Conservation (phyloP, 35 echinoderm and acorn worm genomes). For the Apostichopus californicus region DNA sequence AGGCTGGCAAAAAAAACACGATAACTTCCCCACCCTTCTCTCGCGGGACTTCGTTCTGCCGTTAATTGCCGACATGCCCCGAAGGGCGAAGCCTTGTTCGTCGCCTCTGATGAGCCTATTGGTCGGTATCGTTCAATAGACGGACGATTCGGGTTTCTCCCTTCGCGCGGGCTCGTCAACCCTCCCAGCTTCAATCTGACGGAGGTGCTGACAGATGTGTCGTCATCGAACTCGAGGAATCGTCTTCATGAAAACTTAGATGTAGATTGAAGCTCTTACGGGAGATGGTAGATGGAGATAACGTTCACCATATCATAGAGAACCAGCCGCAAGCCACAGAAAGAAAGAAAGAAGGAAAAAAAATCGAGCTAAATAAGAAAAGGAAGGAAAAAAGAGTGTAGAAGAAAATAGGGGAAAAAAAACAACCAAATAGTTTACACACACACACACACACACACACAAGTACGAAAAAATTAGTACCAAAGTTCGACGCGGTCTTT, state of each 20-base stretch:
- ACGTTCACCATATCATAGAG: constrained; percentile 13
- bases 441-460: background rate
- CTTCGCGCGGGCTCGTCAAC: constrained; percentile 15
- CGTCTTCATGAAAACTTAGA: constrained; percentile 20
- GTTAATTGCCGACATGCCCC: constrained; percentile 49
- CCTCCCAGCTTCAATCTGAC: constrained; percentile 38
- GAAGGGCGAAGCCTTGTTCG: constrained; percentile 11
- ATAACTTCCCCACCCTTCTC: constrained; percentile 38
- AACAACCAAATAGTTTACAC: too few species aligned
- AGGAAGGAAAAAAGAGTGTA: background rate
- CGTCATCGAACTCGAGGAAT: constrained; percentile 17
- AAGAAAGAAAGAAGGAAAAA: background rate
- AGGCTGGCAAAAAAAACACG: constrained; percentile 36
- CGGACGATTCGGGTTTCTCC: background rate
- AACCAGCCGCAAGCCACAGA: constrained; percentile 6
- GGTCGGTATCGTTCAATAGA: background rate
- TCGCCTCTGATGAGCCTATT: constrained; percentile 48
- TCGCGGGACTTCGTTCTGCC: constrained; percentile 37
- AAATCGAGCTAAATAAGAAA: background rate
- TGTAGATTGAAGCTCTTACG: constrained; percentile 38
- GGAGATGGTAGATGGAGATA: constrained; percentile 37
- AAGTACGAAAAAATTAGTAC: constrained; percentile 12
- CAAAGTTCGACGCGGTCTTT: constrained; percentile 48
- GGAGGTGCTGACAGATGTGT: constrained; percentile 22
- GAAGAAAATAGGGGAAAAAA: too few species aligned